Base-by-base conservation (phyloP, 2,113 vertebrate species). In the Centrocercus urophasianus region DNA sequence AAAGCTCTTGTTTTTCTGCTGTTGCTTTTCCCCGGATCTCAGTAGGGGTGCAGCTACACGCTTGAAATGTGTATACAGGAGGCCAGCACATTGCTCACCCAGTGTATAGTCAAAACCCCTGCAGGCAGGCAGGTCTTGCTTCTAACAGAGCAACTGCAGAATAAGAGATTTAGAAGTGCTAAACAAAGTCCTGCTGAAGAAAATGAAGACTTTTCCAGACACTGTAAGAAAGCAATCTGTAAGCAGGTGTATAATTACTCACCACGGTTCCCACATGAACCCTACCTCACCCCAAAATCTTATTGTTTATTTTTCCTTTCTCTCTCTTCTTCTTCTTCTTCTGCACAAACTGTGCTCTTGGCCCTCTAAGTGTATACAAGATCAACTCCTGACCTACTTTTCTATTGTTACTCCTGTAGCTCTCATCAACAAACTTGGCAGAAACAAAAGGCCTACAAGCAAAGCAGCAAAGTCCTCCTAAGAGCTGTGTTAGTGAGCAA, bases 381-480 rank as follows among this genome's bases (percentile, higher is more conserved):
- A 92, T 50, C 89, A 92, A 79, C 54, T 89, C 71, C 81, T 90
- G 94, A 93, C 96, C 96, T 92, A 93, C 47, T 96, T 96, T 88
- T 61, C 66, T 84, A 84, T 52, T 94, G 90, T 95, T 66, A 75
- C 61, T 94, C 59, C 50, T 92, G 59, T 42, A 86, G 88, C 80
- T 61, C 86, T 83, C 83, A 81, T 93, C 88, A 93, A 79, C 83
- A 83, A 95, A 93, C 70, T 90, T 95, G 95, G 92, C 93, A 95
- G 83, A 83, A 93, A 71, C 80, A 75, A 90, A 94, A 90, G 70
- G 57, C 56, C 90, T 65, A 32, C 76, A 10, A n/a, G 83, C 80
- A 96, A 90, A 61, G 83, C 85, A 93, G 36, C 0, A 0, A 86
- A 69, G 73, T 63, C 48, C 73, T 83, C 88, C 91, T 95, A 95